These are phyloP conservation scores for Marisa cornuarietis DNA, from an alignment of 1,140 invertebrate genomes.

Conservation along the genomic window DNA sequence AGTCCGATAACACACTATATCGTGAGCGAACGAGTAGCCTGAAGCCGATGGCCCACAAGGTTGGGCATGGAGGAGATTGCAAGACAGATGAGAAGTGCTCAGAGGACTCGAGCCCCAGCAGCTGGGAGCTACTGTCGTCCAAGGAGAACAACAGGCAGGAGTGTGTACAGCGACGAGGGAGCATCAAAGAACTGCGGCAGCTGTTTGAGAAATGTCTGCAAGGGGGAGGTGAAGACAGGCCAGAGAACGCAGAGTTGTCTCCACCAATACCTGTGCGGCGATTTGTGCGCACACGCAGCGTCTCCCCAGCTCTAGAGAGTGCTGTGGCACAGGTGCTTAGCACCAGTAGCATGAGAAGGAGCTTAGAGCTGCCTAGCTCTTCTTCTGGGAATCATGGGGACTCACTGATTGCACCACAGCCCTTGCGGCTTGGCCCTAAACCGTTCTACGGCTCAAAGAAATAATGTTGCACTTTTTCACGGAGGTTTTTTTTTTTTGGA, in stretches of 20 bases:
- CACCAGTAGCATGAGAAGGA: constrained; percentile 37
- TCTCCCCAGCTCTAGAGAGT: constrained; percentile 17
- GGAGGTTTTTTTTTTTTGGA: neutral
- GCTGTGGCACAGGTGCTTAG: constrained; percentile 24
- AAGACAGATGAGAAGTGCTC: constrained; percentile 2
- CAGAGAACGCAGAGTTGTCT: constrained; percentile 15
- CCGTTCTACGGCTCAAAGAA: constrained; percentile 59
- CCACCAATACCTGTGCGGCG: constrained; percentile 33
- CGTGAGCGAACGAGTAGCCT: neutral
- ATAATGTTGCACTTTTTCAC: constrained; percentile 1
- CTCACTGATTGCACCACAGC: constrained; percentile 33
- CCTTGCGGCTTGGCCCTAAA: constrained; percentile 57
- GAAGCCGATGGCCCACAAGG: constrained; percentile 19
- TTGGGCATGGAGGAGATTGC: neutral
- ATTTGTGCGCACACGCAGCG: constrained; percentile 19
- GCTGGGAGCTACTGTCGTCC: constrained; percentile 19
- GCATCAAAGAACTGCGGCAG: constrained; percentile 58
- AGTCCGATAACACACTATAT: constrained; percentile 36
- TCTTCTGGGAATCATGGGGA: constrained; percentile 27
- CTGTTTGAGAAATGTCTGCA: constrained; percentile 49
- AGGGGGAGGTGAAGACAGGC: constrained; percentile 24
- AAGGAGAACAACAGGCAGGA: constrained; percentile 4
- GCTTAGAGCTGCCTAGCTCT: constrained; percentile 46
- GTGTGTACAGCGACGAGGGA: constrained; percentile 47
- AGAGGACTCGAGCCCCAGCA: neutral